Evolutionary conservation across 2,888 invertebrate genomes (phyloP).

Genomic region (Bhutanitis thaidina): DNA sequence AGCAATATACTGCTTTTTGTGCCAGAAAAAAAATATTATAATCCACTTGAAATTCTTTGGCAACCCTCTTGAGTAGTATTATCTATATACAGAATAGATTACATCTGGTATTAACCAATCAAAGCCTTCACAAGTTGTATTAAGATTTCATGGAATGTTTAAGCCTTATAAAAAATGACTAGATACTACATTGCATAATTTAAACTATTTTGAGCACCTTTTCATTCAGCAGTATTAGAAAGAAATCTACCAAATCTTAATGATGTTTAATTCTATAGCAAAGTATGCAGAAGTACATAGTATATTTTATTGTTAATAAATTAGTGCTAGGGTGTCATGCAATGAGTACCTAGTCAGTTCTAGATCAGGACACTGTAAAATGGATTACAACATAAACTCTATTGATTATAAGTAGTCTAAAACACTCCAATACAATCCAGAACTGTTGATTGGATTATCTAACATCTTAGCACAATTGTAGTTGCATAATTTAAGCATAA

Average conservation of each 20-base stretch:
- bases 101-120: conserved; percentile 52
- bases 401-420: conserved; percentile 53
- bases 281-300: conserved; percentile 10
- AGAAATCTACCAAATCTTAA: conserved; percentile 18
- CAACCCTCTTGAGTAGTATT: conserved; percentile 4
- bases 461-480: conserved; percentile 51
- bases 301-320: conserved; percentile 13
- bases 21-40: too few species aligned
- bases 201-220: conserved; percentile 23
- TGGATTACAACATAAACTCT: conserved; percentile 51
- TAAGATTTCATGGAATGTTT: conserved; percentile 74
- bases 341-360: conserved; percentile 58
- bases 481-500: conserved; percentile 3
- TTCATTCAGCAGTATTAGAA: conserved; percentile 19
- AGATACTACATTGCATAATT: conserved; percentile 48
- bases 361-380: conserved; percentile 51
- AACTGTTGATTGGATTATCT: conserved; percentile 45
- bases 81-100: conserved; percentile 35
- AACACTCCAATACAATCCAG: conserved; percentile 67
- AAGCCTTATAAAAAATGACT: conserved; percentile 63
- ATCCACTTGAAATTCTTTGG: too few species aligned
- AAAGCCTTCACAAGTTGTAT: conserved; percentile 59
- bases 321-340: conserved; percentile 26
- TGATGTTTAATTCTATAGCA: conserved; percentile 15
- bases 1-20: too few species aligned